phyloP scores from a whole-genome alignment of 2,888 invertebrate genomes.

The Drosophila koepferae region DNA sequence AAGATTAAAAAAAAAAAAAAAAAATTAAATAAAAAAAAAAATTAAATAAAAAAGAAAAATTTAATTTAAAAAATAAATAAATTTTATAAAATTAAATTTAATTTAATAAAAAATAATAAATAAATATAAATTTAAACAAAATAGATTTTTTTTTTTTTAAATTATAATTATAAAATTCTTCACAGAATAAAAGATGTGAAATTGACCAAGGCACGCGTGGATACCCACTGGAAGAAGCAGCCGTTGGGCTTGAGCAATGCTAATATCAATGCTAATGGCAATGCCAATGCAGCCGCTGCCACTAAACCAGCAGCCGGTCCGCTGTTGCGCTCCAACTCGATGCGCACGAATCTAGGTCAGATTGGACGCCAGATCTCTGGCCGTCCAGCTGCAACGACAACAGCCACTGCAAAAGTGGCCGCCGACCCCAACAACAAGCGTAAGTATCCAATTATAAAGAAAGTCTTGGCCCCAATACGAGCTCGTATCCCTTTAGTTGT shows the following conservation, averaged over 20 bases:
- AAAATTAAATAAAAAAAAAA: not conserved
- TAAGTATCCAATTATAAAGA: conserved; percentile 39
- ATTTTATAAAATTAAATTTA: too few relatives aligned
- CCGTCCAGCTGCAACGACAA: conserved; percentile 61
- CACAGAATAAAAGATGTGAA: conserved; percentile 75
- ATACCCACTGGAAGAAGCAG: conserved; percentile 83
- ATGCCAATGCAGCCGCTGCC: conserved; percentile 10
- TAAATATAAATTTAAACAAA: too few relatives aligned
- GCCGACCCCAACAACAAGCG: conserved; percentile 40
- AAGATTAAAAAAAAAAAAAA: not conserved
- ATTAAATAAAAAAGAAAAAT: not conserved
- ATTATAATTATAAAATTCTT: not conserved
- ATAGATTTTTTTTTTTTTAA: too few relatives aligned
- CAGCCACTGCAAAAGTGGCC: conserved; percentile 75
- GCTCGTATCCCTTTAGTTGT: conserved; percentile 14
- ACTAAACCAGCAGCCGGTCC: conserved; percentile 22
- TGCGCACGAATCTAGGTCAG: conserved; percentile 55
- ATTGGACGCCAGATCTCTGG: conserved; percentile 30
- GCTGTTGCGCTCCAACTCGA: conserved; percentile 77
- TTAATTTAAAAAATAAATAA: not conserved
- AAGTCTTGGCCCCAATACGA: conserved; percentile 2
- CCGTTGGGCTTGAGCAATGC: conserved; percentile 47
- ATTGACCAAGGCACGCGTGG: conserved; percentile 83
- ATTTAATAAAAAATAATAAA: too few relatives aligned
- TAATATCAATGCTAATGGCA: conserved; percentile 14